Base-by-base conservation (phyloP, 2,797 vertebrate genomes). In the Tokudaia tokunoshimensis region DNA sequence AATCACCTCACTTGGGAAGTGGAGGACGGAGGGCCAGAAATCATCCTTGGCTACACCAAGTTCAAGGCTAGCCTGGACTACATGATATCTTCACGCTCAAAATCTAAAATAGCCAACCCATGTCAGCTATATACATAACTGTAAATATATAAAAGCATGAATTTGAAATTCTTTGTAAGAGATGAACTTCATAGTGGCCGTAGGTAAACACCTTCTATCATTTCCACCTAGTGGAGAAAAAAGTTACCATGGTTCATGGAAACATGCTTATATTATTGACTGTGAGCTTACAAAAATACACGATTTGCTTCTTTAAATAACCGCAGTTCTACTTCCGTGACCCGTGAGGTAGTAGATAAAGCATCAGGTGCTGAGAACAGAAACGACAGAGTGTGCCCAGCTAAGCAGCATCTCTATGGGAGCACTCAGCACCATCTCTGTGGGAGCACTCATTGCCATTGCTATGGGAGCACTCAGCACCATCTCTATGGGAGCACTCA, bases 61-160 rank as follows among this genome's bases (percentile, higher is more conserved):
- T n/a, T n/a, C 74, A 47, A 78, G 29, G 41, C 41, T 59, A 78
- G 12, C 57, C 72, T 61, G 41, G 74, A 47, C 87, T 78, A 6
- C 55, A 26, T n/a, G 29, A 76, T 44, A 14, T 47, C 11, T 8
- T 78, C 41, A 59, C 63, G 83, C 59, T 47, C 34, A 85, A 79
- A 96, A 90, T 79, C 24, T 34, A 61, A 41, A 92, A 84, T 70
- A 63, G 5, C 41, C 24, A 59, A 11, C 34, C 6, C 6, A 78
- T 61, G 70, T n/a, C 80, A 63, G 22, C 34, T 75, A 41, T 24
- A 65, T 12, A 3, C 75, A 12, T 34, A 94, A 79, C 47, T 84
- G 34, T 94, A 92, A 96, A 94, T 67, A 85, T 50, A 65, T 91
- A 67, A 76, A 76, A 82, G 84, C 50, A 11, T 79, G 61, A 94